Base-by-base conservation (phyloP, 2,797 vertebrate species). In the Aulostomus chinensis region DNA sequence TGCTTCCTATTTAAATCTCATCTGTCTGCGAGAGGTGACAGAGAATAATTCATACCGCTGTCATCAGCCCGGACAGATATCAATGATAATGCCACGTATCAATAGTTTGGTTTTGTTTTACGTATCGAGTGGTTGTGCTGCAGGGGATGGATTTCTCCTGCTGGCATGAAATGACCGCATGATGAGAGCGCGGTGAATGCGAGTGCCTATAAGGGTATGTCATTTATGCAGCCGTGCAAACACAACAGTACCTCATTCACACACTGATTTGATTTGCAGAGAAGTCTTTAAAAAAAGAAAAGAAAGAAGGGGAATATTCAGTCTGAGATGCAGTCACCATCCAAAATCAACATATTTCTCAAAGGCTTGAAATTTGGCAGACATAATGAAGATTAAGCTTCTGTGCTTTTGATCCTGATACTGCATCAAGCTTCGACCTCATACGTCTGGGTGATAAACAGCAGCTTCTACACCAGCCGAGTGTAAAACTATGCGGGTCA, bases 1-100 rank as follows among this genome's bases (percentile, higher is more conserved):
- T 62, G 75, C 54, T 33, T 58, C 73, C 76, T 55, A 65, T 84
- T 83, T 82, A 84, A 87, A 85, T 68, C 68, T 49, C 58, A 80
- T 86, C 80, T 43, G 69, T 89, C 78, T 59, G 61, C 46, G 79
- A 24, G 17, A 54, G 68, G 62, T 76, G 83, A 76, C 68, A 73
- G 71, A 38, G 75, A 67, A 71, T 81, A 66, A 85, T 75, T 86
- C 74, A 73, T 57, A 51, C 48, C 1, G 26, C 68, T 21, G 59
- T 58, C 80, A 58, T 42, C 9, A 48, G 64, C 76, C 41, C 48
- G 21, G 32, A 45, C 41, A 31, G 18, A 37, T 56, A 70, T 77
- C 74, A 66, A 56, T 70, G 64, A 75, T 56, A 33, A 68, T 41
- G 51, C 13, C 39, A 31, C 3, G 50, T 43, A 48, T 64, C 42